Evolutionary conservation across 2,797 vertebrate genomes (phyloP).

Genomic region (Tinamus major): DNA sequence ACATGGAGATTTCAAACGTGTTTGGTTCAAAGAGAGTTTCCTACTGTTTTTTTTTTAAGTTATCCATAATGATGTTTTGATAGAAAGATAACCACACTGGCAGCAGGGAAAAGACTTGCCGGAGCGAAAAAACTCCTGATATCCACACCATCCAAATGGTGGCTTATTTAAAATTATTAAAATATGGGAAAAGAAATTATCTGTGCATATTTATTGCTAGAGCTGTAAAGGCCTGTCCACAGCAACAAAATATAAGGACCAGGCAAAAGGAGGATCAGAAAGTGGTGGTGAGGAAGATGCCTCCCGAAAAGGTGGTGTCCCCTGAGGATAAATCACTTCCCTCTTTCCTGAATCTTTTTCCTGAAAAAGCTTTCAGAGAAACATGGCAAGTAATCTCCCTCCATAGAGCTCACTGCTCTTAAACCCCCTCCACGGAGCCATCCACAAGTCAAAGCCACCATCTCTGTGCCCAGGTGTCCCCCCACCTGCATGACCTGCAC

Average conservation of each 20-base stretch:
- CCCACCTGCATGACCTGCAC: too few species aligned
- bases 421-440: too few species aligned
- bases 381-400: too few species aligned
- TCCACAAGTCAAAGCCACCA: too few species aligned
- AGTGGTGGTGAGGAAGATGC: background rate
- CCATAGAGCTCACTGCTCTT: too few species aligned
- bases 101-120: background rate
- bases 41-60: background rate
- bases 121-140: background rate
- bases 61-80: slow-evolving; percentile 4
- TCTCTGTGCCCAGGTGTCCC: too few species aligned
- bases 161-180: slow-evolving; percentile 9
- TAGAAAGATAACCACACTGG: background rate
- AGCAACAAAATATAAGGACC: background rate
- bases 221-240: background rate
- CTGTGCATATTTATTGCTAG: rapidly evolving
- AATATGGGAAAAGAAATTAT: background rate
- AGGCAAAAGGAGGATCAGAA: background rate
- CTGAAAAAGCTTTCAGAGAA: too few species aligned
- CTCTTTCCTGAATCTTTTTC: too few species aligned
- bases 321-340: too few species aligned
- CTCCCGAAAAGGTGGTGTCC: too few species aligned
- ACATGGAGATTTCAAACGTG: background rate
- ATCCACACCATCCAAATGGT: background rate
- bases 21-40: slow-evolving; percentile 13